Base-by-base conservation (phyloP, 1,140 invertebrate species). In the Drosophila littoralis region DNA sequence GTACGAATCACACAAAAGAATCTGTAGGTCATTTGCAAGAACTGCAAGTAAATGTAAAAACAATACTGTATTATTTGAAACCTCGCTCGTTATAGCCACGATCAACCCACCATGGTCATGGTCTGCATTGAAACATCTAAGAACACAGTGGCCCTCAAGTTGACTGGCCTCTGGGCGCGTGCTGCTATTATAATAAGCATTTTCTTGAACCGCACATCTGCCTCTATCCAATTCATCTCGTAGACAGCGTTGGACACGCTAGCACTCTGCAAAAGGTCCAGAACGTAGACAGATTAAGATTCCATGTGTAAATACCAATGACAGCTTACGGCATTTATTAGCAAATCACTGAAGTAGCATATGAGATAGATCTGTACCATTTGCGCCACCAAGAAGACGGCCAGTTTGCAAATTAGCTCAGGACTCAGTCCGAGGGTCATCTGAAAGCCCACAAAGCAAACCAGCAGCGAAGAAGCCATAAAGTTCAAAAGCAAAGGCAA, bases 381-480 rank as follows among this genome's bases (percentile, higher is more conserved):
- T 6, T 57, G 46, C 0, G 86, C 71, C 0, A 84, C 36, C 9
- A 91, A 9, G 5, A 83, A 65, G 0, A 89, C 5, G 0, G 35
- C n/a, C 28, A 89, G 32, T 45, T 91, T 91, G 3, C 55, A 48
- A 0, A 57, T 10, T 0, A 61, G 32, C 7, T 79, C 75, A 0
- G 61, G 57, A 45, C 61, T 71, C 0, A 79, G 35, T 2, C 69
- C 81, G 10, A 89, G 58, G 12, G 88, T 76, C 61, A 91, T 77
- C 28, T 77, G 81, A 55, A 91, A 91, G 7, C 90, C 84, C 43
- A 86, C 60, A 28, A 91, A 89, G n/a, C 90, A 91, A 7, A 89
- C 78, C 1, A 89, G 12, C 28, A 80, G 17, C 1, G 84, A 83
- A 0, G 88, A 83, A 8, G 79, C 45, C 6, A 73, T 51, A 36